Conservation (phyloP, 2,797 vertebrate genomes). For the Echeneis naucrates region DNA sequence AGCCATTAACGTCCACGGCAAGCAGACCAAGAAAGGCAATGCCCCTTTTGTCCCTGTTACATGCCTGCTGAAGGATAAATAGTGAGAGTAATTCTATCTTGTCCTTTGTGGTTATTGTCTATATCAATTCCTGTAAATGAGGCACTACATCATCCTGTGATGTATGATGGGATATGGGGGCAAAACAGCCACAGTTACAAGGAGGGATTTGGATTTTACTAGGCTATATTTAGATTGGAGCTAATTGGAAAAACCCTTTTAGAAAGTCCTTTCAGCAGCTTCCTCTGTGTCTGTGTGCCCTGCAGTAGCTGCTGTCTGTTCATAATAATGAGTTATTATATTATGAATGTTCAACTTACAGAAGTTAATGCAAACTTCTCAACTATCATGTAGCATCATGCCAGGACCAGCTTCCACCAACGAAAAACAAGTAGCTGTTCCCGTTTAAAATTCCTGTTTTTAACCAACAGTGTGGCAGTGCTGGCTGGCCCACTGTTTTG, state of each 20-base stretch:
- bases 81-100: constrained; percentile 69
- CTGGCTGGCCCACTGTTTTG: no score
- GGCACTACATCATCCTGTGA: constrained; percentile 57
- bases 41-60: constrained; percentile 56
- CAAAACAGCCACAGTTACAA: constrained; percentile 27
- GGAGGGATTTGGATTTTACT: constrained; percentile 25
- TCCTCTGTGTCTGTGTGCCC: background rate
- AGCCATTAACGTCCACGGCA: constrained; percentile 61
- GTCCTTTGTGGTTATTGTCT: constrained; percentile 72
- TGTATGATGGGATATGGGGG: constrained; percentile 35
- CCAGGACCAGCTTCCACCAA: background rate
- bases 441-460: no score
- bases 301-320: constrained; percentile 4
- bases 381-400: background rate
- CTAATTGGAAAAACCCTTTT: background rate
- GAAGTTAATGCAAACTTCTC: background rate
- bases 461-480: no score
- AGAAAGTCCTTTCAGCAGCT: background rate
- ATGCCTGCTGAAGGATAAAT: constrained; percentile 69
- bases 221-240: constrained; percentile 12
- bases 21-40: constrained; percentile 64
- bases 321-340: background rate
- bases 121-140: constrained; percentile 72
- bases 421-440: background rate
- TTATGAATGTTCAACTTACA: background rate